Evolutionary conservation across 1,140 invertebrate genomes (phyloP).

Genomic region (Caenorhabditis remanei): DNA sequence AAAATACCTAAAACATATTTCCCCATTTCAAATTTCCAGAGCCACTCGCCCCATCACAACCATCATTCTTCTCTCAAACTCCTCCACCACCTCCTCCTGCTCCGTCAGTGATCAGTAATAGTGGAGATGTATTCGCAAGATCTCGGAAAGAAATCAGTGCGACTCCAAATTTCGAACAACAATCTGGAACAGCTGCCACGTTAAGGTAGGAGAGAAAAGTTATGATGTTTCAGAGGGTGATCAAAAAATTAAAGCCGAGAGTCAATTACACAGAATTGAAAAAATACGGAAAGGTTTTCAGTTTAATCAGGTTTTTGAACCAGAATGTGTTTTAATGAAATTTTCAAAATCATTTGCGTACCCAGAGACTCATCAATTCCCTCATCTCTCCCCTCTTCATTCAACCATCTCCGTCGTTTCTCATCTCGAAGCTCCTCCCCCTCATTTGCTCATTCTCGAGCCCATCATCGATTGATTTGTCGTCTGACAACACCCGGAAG

Average conservation of each 20-base stretch:
- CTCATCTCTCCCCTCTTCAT: background rate
- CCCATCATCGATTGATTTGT: constrained; percentile 23
- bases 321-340: too few species aligned
- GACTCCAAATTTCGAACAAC: too few species aligned
- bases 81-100: background rate
- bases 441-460: constrained; percentile 31
- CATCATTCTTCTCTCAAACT: constrained; percentile 6
- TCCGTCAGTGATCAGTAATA: constrained; percentile 13
- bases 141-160: constrained; percentile 42
- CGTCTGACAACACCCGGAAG: constrained; percentile 24
- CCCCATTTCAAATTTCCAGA: too few species aligned
- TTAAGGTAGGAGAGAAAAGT: background rate
- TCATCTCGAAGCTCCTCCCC: constrained; percentile 35
- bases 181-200: too few species aligned
- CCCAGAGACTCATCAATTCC: constrained; percentile 19
- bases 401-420: constrained; percentile 12
- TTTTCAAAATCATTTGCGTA: too few species aligned
- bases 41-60: background rate
- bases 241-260: too few species aligned
- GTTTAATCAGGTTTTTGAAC: too few species aligned
- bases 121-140: constrained; percentile 24
- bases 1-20: too few species aligned
- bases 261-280: too few species aligned
- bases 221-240: background rate
- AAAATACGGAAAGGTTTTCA: too few species aligned